Evolutionary conservation across 2,888 invertebrate genomes (phyloP).

Genomic region (Oxycera nigricornis): DNA sequence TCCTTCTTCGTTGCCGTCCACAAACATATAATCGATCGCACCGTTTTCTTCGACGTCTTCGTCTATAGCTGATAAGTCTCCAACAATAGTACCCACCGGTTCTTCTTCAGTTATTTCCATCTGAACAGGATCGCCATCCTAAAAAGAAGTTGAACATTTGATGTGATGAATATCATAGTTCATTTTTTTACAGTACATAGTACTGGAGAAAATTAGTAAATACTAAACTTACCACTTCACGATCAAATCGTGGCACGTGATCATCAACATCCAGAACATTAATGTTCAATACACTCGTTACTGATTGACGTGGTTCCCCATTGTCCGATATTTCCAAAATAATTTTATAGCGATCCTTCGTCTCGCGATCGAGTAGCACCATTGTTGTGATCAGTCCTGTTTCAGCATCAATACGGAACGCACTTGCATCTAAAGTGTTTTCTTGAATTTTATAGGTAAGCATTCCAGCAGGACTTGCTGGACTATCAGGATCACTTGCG

Average conservation of each 20-base stretch:
- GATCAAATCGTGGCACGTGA: slow-evolving; percentile 75
- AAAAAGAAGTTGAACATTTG: slow-evolving; percentile 43
- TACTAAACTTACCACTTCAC: slow-evolving; percentile 68
- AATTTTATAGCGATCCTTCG: slow-evolving; percentile 75
- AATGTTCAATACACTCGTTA: slow-evolving; percentile 74
- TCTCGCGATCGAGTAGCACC: slow-evolving; percentile 75
- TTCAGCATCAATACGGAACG: slow-evolving; percentile 70
- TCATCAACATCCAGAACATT: slow-evolving; percentile 78
- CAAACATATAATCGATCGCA: slow-evolving; percentile 75
- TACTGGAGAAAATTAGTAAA: not conserved
- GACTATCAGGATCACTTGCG: slow-evolving; percentile 80
- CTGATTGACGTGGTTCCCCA: slow-evolving; percentile 78
- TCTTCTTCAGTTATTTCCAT: slow-evolving; percentile 73
- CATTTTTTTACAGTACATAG: not conserved
- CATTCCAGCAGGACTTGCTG: slow-evolving; percentile 76
- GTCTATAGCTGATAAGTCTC: slow-evolving; percentile 73
- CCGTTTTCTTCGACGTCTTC: slow-evolving; percentile 79
- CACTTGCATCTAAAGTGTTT: slow-evolving; percentile 70
- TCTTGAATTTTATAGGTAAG: slow-evolving; percentile 75
- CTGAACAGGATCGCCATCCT: slow-evolving; percentile 72
- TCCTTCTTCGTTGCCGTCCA: slow-evolving; percentile 74
- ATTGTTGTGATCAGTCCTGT: slow-evolving; percentile 77
- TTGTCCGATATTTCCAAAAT: slow-evolving; percentile 79
- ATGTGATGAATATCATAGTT: not conserved
- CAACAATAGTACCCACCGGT: slow-evolving; percentile 71